phyloP scores from a whole-genome alignment of 2,888 invertebrate genomes.

The Caradrina clavipalpis region DNA sequence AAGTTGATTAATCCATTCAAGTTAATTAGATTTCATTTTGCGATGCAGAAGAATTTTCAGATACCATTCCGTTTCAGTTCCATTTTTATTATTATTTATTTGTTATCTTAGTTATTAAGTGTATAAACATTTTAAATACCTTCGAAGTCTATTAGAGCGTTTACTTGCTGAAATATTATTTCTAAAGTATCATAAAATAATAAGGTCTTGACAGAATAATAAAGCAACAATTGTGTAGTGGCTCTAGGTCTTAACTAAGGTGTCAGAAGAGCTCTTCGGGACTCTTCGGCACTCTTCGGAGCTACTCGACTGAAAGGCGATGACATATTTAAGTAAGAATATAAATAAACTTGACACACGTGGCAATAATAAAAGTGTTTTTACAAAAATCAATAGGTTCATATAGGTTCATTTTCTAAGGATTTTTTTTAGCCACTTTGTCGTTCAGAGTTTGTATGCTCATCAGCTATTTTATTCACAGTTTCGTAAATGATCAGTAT shows the following conservation, averaged over 20 bases:
- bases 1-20: not conserved
- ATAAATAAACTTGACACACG: not conserved
- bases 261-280: slow-evolving; percentile 28
- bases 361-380: not conserved
- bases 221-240: slow-evolving; percentile 12
- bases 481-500: too few species aligned
- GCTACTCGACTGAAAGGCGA: slow-evolving; percentile 1
- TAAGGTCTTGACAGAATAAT: slow-evolving; percentile 25
- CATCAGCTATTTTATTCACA: too few species aligned
- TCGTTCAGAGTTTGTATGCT: too few species aligned
- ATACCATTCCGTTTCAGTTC: too few species aligned
- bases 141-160: not conserved
- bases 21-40: not conserved
- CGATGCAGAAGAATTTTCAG: too few species aligned
- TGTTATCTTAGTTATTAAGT: too few species aligned
- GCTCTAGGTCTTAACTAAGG: slow-evolving; percentile 23
- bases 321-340: slow-evolving; percentile 18
- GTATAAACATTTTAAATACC: too few species aligned
- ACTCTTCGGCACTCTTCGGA: slow-evolving; percentile 6
- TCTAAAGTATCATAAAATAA: slow-evolving; percentile 10
- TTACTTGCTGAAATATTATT: slow-evolving; percentile 2
- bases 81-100: too few species aligned
- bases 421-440: too few species aligned
- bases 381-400: too few species aligned
- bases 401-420: too few species aligned